phyloP scores from a whole-genome alignment of 2,113 vertebrate genomes.

The Colistium nudipinnis region DNA sequence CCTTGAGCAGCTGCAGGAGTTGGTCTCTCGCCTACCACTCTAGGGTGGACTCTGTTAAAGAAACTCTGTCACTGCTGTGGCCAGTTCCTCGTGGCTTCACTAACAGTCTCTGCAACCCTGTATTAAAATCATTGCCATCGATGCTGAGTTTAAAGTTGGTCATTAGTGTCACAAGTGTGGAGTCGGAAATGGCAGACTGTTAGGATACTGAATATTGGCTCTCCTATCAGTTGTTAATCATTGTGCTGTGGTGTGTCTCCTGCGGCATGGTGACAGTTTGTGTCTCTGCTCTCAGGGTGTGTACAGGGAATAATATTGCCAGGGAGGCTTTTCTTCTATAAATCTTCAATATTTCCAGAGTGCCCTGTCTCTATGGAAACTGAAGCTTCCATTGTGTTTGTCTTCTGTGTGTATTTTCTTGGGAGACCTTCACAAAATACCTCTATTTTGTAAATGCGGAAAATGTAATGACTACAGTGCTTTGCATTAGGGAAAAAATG shows the following conservation, averaged over 20 bases:
- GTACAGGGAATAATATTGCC: slow-evolving; percentile 62
- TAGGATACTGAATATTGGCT: neutral
- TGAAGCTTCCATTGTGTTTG: slow-evolving; percentile 58
- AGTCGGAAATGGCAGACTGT: neutral
- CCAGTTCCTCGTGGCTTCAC: slow-evolving; percentile 2
- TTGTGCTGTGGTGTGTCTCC: slow-evolving; percentile 27
- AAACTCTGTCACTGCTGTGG: slow-evolving; percentile 7
- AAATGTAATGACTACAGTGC: neutral
- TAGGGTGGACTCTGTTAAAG: neutral
- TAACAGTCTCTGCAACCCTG: neutral
- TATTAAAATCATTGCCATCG: slow-evolving; percentile 22
- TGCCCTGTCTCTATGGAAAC: slow-evolving; percentile 82
- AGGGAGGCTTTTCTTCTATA: slow-evolving; percentile 74
- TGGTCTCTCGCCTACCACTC: neutral
- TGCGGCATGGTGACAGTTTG: slow-evolving; percentile 53
- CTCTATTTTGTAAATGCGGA: too few species aligned
- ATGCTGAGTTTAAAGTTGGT: slow-evolving; percentile 9
- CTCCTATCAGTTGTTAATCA: slow-evolving; percentile 14
- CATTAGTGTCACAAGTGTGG: slow-evolving; percentile 36
- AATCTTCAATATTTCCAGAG: slow-evolving; percentile 73
- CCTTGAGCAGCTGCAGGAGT: slow-evolving; percentile 1
- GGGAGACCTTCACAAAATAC: too few species aligned
- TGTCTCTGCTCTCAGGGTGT: slow-evolving; percentile 50
- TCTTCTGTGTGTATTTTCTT: slow-evolving; percentile 45
- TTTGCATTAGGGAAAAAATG: neutral